Conservation (phyloP, 1,140 invertebrate genomes). For the Megathymus violae region DNA sequence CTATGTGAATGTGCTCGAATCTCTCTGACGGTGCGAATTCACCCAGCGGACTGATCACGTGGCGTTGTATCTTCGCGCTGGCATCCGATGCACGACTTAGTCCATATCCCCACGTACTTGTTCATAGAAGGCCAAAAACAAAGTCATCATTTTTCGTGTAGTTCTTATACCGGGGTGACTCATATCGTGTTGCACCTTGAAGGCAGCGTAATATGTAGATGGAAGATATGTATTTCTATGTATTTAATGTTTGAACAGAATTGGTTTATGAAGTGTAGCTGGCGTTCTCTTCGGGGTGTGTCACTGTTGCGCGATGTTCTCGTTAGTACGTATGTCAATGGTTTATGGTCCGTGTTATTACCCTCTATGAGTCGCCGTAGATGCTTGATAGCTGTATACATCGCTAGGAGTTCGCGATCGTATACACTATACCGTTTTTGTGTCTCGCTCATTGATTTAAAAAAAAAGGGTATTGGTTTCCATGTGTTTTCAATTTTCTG, state of each 20-base stretch:
- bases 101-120: conserved; percentile 22
- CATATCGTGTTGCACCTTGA: conserved; percentile 32
- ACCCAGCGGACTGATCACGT: background rate
- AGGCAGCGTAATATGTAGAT: conserved; percentile 12
- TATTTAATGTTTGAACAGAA: conserved; percentile 40
- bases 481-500: conserved; percentile 39
- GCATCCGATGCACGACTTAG: conserved; percentile 1
- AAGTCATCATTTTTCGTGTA: conserved; percentile 22
- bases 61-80: background rate
- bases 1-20: too few species aligned
- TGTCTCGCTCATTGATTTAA: conserved; percentile 38
- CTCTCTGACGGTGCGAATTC: too few species aligned
- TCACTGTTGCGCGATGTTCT: conserved; percentile 28
- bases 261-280: conserved; percentile 43
- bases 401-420: conserved; percentile 41
- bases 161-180: conserved; percentile 25
- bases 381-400: conserved; percentile 42
- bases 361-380: conserved; percentile 42
- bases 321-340: conserved; percentile 20
- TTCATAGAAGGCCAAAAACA: conserved; percentile 30
- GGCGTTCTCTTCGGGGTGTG: conserved; percentile 40
- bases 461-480: conserved; percentile 40
- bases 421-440: conserved; percentile 34
- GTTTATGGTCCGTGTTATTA: conserved; percentile 38
- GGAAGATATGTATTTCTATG: conserved; percentile 25